These are phyloP conservation scores for Philopedon plagiatum DNA, from an alignment of 2,888 invertebrate species.

Conservation along the genomic window DNA sequence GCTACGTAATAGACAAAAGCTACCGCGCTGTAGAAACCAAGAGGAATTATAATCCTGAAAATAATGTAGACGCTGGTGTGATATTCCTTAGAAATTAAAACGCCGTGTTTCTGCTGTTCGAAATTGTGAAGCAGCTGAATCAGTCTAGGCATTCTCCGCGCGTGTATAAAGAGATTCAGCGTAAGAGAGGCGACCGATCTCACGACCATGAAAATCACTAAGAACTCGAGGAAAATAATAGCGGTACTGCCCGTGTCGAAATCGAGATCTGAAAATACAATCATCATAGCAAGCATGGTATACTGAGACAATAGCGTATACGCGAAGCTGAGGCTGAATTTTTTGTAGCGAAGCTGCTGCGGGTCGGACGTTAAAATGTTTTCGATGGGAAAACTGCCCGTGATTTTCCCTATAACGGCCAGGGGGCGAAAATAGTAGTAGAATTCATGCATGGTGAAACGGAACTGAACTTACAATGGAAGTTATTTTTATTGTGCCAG, in stretches of 20 bases:
- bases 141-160: slow-evolving; percentile 52
- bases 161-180: slow-evolving; percentile 43
- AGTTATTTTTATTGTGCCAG: background rate
- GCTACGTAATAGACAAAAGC: background rate
- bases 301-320: slow-evolving; percentile 49
- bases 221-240: slow-evolving; percentile 1
- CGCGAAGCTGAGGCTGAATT: slow-evolving; percentile 41
- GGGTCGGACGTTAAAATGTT: slow-evolving; percentile 51
- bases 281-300: slow-evolving; percentile 18
- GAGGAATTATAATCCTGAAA: background rate
- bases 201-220: slow-evolving; percentile 47
- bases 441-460: slow-evolving; percentile 46
- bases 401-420: slow-evolving; percentile 52
- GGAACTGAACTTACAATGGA: background rate
- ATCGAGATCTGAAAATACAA: slow-evolving; percentile 47
- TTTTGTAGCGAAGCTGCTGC: slow-evolving; percentile 42
- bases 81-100: background rate
- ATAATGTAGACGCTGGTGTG: background rate
- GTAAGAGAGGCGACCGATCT: slow-evolving; percentile 50
- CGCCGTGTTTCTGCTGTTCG: slow-evolving; percentile 44
- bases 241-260: slow-evolving; percentile 1
- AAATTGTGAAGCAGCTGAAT: slow-evolving; percentile 53
- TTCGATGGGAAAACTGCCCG: slow-evolving; percentile 55
- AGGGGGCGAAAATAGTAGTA: slow-evolving; percentile 58
- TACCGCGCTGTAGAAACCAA: background rate